Evolutionary conservation across 2,113 vertebrate species (phyloP).

Genomic region (Vulpes vulpes): DNA sequence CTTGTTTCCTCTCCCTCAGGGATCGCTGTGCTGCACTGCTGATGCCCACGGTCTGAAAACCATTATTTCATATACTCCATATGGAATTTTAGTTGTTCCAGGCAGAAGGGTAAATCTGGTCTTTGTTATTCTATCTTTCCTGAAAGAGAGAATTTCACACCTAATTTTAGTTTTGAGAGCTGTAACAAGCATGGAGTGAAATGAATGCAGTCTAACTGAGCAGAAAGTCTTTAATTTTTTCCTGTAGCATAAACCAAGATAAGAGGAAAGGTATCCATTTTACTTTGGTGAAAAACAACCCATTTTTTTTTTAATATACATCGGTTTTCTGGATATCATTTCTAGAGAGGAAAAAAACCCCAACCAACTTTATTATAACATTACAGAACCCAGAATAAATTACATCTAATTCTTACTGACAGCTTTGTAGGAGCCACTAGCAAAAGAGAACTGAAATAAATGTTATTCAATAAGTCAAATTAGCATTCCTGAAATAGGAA

Average conservation of each 20-base stretch:
- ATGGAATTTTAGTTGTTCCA: not conserved
- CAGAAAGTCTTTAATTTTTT: not conserved
- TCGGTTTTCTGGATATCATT: conserved; percentile 44
- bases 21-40: too few relatives aligned
- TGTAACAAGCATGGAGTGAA: not conserved
- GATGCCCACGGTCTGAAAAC: not conserved
- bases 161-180: not conserved
- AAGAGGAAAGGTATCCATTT: not conserved
- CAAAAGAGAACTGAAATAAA: conserved; percentile 75
- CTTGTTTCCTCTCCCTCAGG: not conserved
- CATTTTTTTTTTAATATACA: not conserved
- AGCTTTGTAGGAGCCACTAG: conserved; percentile 76
- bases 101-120: not conserved
- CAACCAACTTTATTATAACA: conserved; percentile 50
- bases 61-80: not conserved
- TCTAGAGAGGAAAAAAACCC: not conserved
- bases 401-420: conserved; percentile 82
- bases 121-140: not conserved
- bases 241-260: not conserved
- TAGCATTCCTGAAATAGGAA: conserved; percentile 76
- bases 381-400: conserved; percentile 58
- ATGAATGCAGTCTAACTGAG: not conserved
- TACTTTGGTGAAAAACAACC: conserved; percentile 4
- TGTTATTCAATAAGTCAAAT: conserved; percentile 69
- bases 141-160: not conserved